phyloP scores from a whole-genome alignment of 1,140 invertebrate species.

The Cotesia vestalis region DNA sequence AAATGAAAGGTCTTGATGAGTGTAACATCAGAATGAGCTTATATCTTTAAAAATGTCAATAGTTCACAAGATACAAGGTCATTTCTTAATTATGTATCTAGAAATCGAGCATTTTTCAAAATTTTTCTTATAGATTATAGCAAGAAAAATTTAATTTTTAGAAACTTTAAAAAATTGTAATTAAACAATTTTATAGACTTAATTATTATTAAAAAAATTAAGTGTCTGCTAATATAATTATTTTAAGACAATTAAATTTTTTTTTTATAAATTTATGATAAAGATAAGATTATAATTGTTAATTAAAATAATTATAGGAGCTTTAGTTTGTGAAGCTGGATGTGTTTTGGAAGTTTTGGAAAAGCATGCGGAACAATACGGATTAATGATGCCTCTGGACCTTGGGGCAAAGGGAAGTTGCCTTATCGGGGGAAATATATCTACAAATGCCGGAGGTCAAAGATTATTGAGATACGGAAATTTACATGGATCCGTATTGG shows the following conservation, averaged over 20 bases:
- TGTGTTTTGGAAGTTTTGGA: constrained; percentile 92
- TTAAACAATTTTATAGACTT: too few relatives aligned
- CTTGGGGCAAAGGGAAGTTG: constrained; percentile 96
- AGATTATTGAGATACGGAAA: constrained; percentile 94
- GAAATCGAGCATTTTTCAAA: too few relatives aligned
- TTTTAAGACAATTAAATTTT: too few relatives aligned
- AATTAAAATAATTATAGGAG: constrained; percentile 68
- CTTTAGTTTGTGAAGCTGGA: constrained; percentile 88
- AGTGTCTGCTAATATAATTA: too few relatives aligned
- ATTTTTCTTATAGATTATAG: too few relatives aligned
- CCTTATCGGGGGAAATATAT: constrained; percentile 95
- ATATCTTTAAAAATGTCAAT: neutral
- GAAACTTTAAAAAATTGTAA: too few relatives aligned
- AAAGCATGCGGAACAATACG: constrained; percentile 74
- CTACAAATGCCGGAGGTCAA: constrained; percentile 97
- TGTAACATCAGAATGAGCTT: neutral
- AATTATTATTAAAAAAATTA: too few relatives aligned
- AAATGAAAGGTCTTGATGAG: too few relatives aligned
- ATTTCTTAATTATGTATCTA: too few relatives aligned
- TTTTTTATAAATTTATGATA: too few relatives aligned
- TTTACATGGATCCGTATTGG: constrained; percentile 89
- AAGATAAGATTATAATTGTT: constrained; percentile 20
- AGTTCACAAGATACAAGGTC: too few relatives aligned
- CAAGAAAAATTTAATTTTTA: too few relatives aligned
- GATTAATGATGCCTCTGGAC: constrained; percentile 93